Conservation (phyloP, 2,113 vertebrate genomes). For the Pangasianodon hypophthalmus region DNA sequence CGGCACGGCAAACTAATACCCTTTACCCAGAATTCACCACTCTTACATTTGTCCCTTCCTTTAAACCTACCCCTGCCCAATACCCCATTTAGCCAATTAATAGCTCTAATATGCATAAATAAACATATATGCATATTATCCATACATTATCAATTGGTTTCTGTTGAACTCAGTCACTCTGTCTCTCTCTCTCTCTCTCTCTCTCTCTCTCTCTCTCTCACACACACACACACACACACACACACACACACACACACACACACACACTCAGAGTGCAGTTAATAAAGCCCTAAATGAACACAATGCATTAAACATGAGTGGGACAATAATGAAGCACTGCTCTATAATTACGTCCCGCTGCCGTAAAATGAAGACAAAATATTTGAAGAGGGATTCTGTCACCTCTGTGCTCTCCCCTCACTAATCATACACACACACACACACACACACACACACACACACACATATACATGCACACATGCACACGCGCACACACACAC, state of each 20-base stretch:
- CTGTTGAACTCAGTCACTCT: neutral
- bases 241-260: slow-evolving; percentile 15
- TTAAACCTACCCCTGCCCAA: neutral
- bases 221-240: slow-evolving; percentile 13
- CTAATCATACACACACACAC: slow-evolving; percentile 69
- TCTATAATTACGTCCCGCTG: slow-evolving; percentile 78
- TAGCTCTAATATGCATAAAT: neutral
- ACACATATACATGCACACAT: neutral
- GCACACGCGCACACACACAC: slow-evolving; percentile 36
- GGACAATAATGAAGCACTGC: slow-evolving; percentile 78
- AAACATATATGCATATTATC: neutral
- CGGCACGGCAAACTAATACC: slow-evolving; percentile 89
- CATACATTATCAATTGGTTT: slow-evolving; percentile 36
- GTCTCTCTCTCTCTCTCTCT: slow-evolving; percentile 7
- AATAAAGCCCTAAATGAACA: slow-evolving; percentile 77
- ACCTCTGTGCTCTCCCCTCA: slow-evolving; percentile 77
- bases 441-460: slow-evolving; percentile 22
- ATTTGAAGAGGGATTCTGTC: slow-evolving; percentile 84
- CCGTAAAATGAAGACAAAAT: slow-evolving; percentile 82
- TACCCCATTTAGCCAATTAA: neutral
- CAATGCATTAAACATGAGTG: slow-evolving; percentile 83
- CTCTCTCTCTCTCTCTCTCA: neutral
- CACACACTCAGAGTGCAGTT: slow-evolving; percentile 50
- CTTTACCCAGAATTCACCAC: slow-evolving; percentile 55
- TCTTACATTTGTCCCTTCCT: neutral